These are phyloP conservation scores for Cydia amplana DNA, from an alignment of 1,140 invertebrate genomes.

Conservation along the genomic window DNA sequence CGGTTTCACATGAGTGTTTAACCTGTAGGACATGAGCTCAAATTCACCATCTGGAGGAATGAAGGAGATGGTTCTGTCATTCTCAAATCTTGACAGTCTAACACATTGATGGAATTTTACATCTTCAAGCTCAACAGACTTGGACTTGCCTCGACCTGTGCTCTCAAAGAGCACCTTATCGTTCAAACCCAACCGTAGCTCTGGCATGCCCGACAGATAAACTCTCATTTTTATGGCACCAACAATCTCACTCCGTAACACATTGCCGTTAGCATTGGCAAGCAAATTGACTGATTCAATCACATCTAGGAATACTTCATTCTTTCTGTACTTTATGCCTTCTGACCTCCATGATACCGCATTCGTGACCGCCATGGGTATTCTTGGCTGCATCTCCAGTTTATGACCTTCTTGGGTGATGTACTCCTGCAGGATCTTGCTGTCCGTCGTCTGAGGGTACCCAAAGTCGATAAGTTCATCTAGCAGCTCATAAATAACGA, in stretches of 20 bases:
- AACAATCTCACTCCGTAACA: constrained; percentile 98
- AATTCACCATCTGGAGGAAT: constrained; percentile 99
- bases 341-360: constrained; percentile 99
- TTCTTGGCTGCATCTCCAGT: constrained; percentile 96
- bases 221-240: constrained; percentile 99
- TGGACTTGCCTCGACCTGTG: constrained; percentile 98
- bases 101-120: constrained; percentile 99
- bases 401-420: constrained; percentile 99
- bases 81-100: constrained; percentile 97
- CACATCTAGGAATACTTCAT: constrained; percentile 99
- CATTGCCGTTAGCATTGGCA: constrained; percentile 99
- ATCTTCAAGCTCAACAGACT: constrained; percentile 99
- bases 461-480: constrained; percentile 99
- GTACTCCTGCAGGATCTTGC: constrained; percentile 99
- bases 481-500: constrained; percentile 98
- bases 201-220: constrained; percentile 99
- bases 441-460: constrained; percentile 99
- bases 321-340: constrained; percentile 99
- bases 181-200: constrained; percentile 97
- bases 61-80: constrained; percentile 99
- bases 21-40: constrained; percentile 99
- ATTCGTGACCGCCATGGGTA: constrained; percentile 99
- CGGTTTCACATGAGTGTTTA: constrained; percentile 99
- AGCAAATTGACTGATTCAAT: constrained; percentile 99
- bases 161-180: constrained; percentile 99